Conservation (phyloP, 2,797 vertebrate genomes). For the Rhynchonycteris naso region DNA sequence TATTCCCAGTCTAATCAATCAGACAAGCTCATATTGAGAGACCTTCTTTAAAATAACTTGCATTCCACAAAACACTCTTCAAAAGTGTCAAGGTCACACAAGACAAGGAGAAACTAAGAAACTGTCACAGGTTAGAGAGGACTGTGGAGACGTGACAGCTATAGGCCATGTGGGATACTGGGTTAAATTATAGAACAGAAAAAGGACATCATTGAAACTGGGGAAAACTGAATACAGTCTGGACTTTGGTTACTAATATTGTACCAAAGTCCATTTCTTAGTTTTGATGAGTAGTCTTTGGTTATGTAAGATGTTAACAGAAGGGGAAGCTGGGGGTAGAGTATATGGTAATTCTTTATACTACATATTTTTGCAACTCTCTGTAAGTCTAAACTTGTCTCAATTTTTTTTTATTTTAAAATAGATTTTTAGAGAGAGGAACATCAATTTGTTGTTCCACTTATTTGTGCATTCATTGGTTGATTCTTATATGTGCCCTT, state of each 20-base stretch:
- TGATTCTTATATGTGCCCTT: too few species aligned
- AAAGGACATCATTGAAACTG: neutral
- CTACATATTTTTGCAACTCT: neutral
- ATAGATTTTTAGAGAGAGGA: too few species aligned
- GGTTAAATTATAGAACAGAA: neutral
- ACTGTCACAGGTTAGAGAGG: neutral
- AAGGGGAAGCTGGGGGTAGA: neutral
- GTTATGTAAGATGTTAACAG: neutral
- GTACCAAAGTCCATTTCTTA: constrained; percentile 14
- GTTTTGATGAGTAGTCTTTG: neutral
- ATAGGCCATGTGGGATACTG: neutral
- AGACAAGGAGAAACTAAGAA: neutral
- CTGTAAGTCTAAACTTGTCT: constrained; percentile 18
- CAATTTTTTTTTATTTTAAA: neutral
- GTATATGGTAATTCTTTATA: neutral
- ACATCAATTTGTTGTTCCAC: too few species aligned
- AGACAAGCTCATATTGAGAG: neutral
- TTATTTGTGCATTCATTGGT: too few species aligned
- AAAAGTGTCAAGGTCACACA: constrained; percentile 1
- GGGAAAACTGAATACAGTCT: neutral
- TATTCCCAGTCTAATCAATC: neutral
- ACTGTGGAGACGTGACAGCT: neutral
- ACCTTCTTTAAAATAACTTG: constrained; percentile 33
- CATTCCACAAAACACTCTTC: neutral
- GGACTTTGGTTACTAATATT: constrained; percentile 12